phyloP scores from a whole-genome alignment of 2,888 invertebrate genomes.

The Drosophila kambysellisi region DNA sequence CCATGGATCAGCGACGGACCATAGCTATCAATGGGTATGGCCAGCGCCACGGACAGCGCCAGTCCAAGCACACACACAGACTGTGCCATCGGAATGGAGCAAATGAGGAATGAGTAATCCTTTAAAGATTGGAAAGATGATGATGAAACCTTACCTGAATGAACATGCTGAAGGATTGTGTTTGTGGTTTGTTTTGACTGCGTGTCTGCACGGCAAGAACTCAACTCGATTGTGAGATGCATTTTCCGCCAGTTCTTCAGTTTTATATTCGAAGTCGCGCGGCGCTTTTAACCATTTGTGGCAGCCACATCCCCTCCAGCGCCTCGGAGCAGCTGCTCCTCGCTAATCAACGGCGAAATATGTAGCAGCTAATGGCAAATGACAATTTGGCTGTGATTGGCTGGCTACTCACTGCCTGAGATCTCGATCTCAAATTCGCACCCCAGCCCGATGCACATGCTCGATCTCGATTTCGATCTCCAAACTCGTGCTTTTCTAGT shows the following conservation, averaged over 20 bases:
- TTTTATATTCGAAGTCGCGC: constrained; percentile 80
- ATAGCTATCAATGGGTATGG: constrained; percentile 74
- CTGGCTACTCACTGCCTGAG: constrained; percentile 51
- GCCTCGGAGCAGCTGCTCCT: neutral
- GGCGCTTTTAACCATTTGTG: constrained; percentile 37
- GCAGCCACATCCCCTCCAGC: constrained; percentile 15
- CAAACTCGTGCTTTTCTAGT: constrained; percentile 38
- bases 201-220: constrained; percentile 83
- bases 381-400: constrained; percentile 75
- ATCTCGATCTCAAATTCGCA: constrained; percentile 30
- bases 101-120: neutral
- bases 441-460: constrained; percentile 35
- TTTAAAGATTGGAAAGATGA: neutral
- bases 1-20: constrained; percentile 62
- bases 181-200: constrained; percentile 23
- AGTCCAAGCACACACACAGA: constrained; percentile 78
- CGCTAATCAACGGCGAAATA: constrained; percentile 19
- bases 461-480: constrained; percentile 26
- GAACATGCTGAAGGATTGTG: constrained; percentile 75
- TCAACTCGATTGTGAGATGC: constrained; percentile 84
- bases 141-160: constrained; percentile 76
- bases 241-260: constrained; percentile 80
- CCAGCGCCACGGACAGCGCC: constrained; percentile 74
- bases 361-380: constrained; percentile 64
- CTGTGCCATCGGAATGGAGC: constrained; percentile 48